Base-by-base conservation (phyloP, 2,888 invertebrate genomes). In the Volucella inflata region DNA sequence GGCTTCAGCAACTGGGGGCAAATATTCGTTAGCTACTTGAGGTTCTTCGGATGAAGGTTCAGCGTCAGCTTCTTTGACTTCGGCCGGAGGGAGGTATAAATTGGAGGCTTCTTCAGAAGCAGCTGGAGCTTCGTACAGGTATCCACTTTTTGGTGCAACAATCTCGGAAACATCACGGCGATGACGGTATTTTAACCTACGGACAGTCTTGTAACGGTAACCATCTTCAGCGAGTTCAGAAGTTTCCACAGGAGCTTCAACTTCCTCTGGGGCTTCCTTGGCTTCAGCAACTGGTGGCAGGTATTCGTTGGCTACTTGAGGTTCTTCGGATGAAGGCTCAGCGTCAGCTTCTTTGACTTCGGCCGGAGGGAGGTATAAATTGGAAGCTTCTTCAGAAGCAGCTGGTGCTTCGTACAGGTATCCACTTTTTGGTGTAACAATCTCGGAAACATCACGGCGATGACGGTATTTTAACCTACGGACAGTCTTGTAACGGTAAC, bases 111-210 rank as follows among this genome's bases (percentile, higher is more conserved):
- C 89, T 78, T 89, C 46, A 12, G 79, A 6, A 2, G 36, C 88
- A 0, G 87, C 14, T 1, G 89, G 88, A 0, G 89, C 88, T 79
- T 90, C 75, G 36, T 89, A 90, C 0, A 89, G 87, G 17, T 87
- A 88, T 60, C 71, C 71, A 42, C 10, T 70, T n/a, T 42, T 10
- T 6, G 78, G 65, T 1, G 53, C 16, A 38, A 62, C 12, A 1
- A 79, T 59, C 51, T 79, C 78, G 3, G 81, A 71, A 0, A 90
- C 89, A 88, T 91, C 83, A 40, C 83, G 83, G 38, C 82, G 82
- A 0, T 57, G 30, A 12, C 82, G 64, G 44, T 68, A 83, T 17
- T 46, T 72, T 12, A 72, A 36, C 6, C 62, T 44, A 36, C 72
- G 67, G 6, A 77, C 46, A 14, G 77, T 80, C 50, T 53, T 42